phyloP scores from a whole-genome alignment of 2,797 vertebrate genomes.

The Gallinago stenura region DNA sequence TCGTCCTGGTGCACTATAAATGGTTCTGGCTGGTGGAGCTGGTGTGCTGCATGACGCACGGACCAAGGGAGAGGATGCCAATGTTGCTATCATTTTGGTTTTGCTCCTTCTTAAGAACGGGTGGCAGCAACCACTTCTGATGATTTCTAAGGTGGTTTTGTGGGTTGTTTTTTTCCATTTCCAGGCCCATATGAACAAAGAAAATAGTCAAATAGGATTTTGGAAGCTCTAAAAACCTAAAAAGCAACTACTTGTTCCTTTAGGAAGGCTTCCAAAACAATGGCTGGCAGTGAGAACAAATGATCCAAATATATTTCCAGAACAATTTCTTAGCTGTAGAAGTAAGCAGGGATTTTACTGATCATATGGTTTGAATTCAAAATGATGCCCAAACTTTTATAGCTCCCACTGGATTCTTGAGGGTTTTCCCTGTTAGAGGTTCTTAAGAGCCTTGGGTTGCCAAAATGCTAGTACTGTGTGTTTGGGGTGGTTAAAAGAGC shows the following conservation, averaged over 20 bases:
- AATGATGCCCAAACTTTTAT: constrained; percentile 18
- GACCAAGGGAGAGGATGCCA: not conserved
- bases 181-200: not conserved
- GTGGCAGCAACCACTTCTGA: not conserved
- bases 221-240: constrained; percentile 35
- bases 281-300: constrained; percentile 30
- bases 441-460: not conserved
- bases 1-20: not conserved
- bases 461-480: not conserved
- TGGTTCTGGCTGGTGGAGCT: not conserved
- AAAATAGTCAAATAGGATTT: not conserved
- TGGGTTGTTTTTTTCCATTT: not conserved
- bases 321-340: not conserved
- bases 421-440: not conserved
- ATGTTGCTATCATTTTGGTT: constrained; percentile 1
- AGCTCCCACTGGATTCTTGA: constrained; percentile 21
- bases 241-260: constrained; percentile 22
- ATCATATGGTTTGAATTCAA: constrained; percentile 55
- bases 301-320: constrained; percentile 18
- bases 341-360: constrained; percentile 16
- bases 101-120: constrained; percentile 11
- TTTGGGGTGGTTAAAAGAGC: not conserved
- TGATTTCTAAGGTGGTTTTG: not conserved
- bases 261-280: constrained; percentile 59
- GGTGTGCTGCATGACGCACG: not conserved